Conservation (phyloP, 2,113 vertebrate species). For the Corvus moneduloides region DNA sequence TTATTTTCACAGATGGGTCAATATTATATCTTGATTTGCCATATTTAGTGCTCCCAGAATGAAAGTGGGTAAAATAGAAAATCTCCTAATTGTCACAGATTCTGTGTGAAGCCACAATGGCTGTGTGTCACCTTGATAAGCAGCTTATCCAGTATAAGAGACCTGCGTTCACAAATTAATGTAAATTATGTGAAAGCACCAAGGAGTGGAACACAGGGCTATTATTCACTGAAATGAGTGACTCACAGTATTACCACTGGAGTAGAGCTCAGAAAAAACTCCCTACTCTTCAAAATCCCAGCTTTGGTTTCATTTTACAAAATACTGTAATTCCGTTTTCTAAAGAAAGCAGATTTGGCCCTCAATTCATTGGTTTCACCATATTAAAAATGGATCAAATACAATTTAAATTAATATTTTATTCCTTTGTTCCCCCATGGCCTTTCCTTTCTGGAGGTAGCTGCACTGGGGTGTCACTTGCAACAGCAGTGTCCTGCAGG, state of each 20-base stretch:
- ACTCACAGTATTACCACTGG: constrained; percentile 8
- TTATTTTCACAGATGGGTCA: constrained; percentile 34
- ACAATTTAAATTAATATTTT: constrained; percentile 26
- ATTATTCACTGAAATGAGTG: constrained; percentile 24
- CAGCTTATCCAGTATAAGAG: constrained; percentile 35
- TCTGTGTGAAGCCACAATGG: background rate
- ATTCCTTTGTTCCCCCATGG: background rate
- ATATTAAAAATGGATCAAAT: constrained; percentile 13
- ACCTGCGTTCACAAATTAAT: constrained; percentile 45
- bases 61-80: constrained; percentile 34
- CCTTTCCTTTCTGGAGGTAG: background rate
- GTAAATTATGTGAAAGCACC: constrained; percentile 38
- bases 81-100: constrained; percentile 36
- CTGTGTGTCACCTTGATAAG: constrained; percentile 51
- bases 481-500: background rate
- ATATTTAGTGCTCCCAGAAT: background rate
- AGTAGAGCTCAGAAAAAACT: background rate
- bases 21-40: constrained; percentile 51
- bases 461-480: fast-evolving
- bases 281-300: background rate
- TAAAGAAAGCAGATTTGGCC: background rate
- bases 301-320: background rate
- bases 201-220: constrained; percentile 5
- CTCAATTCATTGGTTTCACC: background rate
- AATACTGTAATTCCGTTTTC: background rate